phyloP scores from a whole-genome alignment of 2,888 invertebrate species.

The Stenodema calcarata region DNA sequence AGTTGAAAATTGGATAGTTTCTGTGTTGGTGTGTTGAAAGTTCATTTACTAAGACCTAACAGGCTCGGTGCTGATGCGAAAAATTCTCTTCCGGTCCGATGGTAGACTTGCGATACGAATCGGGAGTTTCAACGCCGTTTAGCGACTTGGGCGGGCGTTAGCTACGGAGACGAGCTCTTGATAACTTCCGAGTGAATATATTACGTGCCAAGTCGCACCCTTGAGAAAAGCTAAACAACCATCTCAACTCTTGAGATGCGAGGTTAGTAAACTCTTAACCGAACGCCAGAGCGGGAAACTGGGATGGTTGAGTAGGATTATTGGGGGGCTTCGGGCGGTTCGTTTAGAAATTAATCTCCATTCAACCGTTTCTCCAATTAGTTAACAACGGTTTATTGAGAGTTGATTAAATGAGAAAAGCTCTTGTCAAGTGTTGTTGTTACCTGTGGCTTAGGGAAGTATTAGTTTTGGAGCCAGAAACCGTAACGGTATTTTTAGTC shows the following conservation, averaged over 20 bases:
- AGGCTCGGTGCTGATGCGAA: no score
- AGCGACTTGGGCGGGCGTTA: not conserved
- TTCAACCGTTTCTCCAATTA: no score
- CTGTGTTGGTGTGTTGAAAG: no score
- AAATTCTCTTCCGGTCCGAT: no score
- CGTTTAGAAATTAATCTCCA: not conserved
- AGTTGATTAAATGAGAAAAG: no score
- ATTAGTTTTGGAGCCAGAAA: no score
- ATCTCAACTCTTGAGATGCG: not conserved
- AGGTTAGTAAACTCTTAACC: not conserved
- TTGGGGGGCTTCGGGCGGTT: not conserved
- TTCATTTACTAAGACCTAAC: no score
- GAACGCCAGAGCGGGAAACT: not conserved
- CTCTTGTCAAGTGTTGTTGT: no score
- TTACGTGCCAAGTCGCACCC: not conserved
- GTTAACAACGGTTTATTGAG: no score
- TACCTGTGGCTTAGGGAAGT: no score
- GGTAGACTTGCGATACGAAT: not conserved
- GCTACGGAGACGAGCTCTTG: not conserved
- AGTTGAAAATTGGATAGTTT: no score
- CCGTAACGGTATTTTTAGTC: no score
- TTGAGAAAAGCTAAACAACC: not conserved
- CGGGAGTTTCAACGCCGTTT: not conserved
- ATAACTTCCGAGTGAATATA: not conserved
- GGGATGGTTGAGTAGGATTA: not conserved